Conservation (phyloP, 2,888 invertebrate genomes). For the Schrankia costaestrigalis region DNA sequence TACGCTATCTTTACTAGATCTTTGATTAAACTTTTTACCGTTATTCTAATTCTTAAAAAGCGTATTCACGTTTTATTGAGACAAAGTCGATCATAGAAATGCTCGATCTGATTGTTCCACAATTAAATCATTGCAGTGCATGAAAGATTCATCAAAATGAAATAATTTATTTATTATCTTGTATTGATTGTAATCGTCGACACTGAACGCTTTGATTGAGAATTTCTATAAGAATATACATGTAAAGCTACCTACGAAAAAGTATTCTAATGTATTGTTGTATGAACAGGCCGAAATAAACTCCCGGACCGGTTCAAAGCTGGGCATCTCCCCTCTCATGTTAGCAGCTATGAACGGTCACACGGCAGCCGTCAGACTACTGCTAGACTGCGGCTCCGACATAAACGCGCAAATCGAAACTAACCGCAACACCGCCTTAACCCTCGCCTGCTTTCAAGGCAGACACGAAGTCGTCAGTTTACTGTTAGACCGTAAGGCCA, state of each 20-base stretch:
- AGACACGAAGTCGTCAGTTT: constrained; percentile 98
- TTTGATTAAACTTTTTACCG: no score
- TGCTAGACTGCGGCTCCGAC: constrained; percentile 98
- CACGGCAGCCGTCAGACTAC: constrained; percentile 93
- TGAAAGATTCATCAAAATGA: no score
- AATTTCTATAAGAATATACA: no score
- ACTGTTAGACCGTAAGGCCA: constrained; percentile 96
- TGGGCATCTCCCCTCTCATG: constrained; percentile 99
- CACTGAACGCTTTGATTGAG: no score
- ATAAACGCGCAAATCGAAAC: constrained; percentile 99
- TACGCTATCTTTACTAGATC: no score
- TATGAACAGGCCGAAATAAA: constrained; percentile 92
- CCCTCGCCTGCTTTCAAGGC: constrained; percentile 99
- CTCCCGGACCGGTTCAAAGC: constrained; percentile 96
- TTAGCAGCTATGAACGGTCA: constrained; percentile 99
- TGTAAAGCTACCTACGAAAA: neutral
- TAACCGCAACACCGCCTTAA: constrained; percentile 98
- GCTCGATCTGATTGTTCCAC: no score
- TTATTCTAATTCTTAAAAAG: no score
- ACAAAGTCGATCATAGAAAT: no score
- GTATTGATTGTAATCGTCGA: no score
- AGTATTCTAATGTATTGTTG: neutral
- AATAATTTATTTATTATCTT: no score
- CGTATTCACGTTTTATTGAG: no score
- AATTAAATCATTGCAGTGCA: no score